Conservation (phyloP, 2,797 vertebrate genomes). For the Typhlichthys subterraneus region DNA sequence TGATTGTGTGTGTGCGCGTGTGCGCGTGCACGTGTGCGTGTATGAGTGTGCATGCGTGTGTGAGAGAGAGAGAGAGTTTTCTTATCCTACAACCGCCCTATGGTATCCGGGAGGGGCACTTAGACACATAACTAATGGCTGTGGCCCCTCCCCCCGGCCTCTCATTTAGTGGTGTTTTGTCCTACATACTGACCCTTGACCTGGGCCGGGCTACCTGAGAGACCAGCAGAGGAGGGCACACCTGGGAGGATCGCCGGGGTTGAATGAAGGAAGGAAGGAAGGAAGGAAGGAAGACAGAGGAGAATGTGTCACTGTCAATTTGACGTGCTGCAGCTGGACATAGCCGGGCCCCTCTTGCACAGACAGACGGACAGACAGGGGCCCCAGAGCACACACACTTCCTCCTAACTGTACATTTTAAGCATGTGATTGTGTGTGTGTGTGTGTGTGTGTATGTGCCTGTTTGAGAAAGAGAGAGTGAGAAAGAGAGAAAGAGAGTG, state of each 20-base stretch:
- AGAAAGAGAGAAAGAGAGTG: not conserved
- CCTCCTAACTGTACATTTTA: not conserved
- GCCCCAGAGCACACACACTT: not conserved
- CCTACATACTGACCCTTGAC: slow-evolving; percentile 45
- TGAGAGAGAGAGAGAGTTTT: not conserved
- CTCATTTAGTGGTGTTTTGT: slow-evolving; percentile 34
- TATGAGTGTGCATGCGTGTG: slow-evolving; percentile 7
- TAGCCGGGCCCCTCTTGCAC: not conserved
- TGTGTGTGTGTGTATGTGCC: too few relatives aligned
- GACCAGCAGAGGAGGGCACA: slow-evolving; percentile 10
- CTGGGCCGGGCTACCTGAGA: slow-evolving; percentile 21
- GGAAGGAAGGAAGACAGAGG: slow-evolving; percentile 17
- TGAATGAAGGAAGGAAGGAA: not conserved
- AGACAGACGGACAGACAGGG: not conserved
- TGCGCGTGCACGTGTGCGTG: not conserved
- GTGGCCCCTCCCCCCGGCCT: slow-evolving; percentile 18
- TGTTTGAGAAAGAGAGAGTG: not conserved
- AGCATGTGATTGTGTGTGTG: not conserved
- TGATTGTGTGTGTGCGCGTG: not conserved
- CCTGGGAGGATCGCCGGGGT: slow-evolving; percentile 25
- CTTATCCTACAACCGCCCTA: not conserved
- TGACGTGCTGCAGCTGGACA: slow-evolving; percentile 21
- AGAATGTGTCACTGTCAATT: slow-evolving; percentile 43
- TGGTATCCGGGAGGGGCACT: slow-evolving; percentile 29
- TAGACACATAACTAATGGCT: slow-evolving; percentile 40